Percentiles rank a stretch among this genome's conserved stretches.
Evolutionary conservation across 1,140 invertebrate species (phyloP).

Genomic region (Bombus ignitus): DNA sequence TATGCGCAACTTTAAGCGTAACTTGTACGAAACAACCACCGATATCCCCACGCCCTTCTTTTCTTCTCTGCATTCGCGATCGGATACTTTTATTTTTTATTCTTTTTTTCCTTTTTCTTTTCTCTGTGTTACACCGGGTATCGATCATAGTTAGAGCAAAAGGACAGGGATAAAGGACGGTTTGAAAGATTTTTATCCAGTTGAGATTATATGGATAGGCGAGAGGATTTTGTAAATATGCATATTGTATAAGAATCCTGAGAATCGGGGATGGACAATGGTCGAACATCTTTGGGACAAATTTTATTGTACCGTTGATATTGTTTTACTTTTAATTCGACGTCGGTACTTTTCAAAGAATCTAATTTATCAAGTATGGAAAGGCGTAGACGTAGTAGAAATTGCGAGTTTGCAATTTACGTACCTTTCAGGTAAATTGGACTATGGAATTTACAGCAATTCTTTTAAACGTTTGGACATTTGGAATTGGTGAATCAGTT

Average conservation of each 20-base stretch:
- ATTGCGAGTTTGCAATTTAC: not conserved
- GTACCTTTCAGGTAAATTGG: not conserved
- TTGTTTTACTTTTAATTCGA: not conserved
- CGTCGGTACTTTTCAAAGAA: no score
- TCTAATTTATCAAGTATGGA: not conserved
- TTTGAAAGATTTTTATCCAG: not conserved
- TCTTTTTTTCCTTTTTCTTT: not conserved
- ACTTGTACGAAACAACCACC: constrained; percentile 63
- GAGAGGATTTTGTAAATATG: not conserved
- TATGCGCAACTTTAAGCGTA: constrained; percentile 68
- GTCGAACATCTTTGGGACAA: not conserved
- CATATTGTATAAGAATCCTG: not conserved
- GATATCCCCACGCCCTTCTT: not conserved
- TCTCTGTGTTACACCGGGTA: not conserved
- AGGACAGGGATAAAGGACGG: no score
- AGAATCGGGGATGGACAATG: no score
- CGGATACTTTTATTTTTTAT: not conserved
- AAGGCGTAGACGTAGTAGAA: not conserved
- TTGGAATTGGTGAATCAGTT: not conserved
- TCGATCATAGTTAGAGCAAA: not conserved
- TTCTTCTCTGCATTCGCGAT: not conserved
- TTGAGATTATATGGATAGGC: not conserved
- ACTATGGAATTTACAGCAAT: no score
- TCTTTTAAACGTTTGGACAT: not conserved
- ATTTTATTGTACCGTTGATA: not conserved